phyloP scores from a whole-genome alignment of 30 jellyfish, hydroid and myxozoan species.

The Clytia hemisphaerica region DNA sequence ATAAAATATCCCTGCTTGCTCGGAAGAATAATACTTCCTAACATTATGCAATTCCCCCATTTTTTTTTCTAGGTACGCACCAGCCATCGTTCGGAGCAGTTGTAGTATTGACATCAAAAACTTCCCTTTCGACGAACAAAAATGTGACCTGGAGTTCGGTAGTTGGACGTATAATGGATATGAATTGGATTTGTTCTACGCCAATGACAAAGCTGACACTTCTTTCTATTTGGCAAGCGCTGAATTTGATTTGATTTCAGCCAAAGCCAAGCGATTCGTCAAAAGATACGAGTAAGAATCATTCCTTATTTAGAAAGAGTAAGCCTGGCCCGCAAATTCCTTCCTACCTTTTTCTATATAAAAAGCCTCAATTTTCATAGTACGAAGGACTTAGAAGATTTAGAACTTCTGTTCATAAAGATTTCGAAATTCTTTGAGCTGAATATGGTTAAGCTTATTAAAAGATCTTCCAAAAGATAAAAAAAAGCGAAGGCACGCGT shows the following conservation, averaged over 20 bases:
- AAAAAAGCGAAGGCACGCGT: too few relatives aligned
- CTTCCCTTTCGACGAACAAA: conserved; percentile 86
- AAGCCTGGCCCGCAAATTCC: too few relatives aligned
- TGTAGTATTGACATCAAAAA: conserved; percentile 74
- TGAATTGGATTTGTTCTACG: conserved; percentile 42
- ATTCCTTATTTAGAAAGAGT: not conserved
- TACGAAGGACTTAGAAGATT: not conserved
- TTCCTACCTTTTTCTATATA: not conserved
- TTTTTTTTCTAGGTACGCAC: conserved; percentile 41
- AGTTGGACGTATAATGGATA: conserved; percentile 80
- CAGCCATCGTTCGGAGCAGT: conserved; percentile 77
- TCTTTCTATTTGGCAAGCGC: conserved; percentile 58
- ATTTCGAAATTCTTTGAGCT: too few relatives aligned
- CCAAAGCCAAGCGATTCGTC: conserved; percentile 45
- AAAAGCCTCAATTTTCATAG: not conserved
- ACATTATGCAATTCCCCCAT: too few relatives aligned
- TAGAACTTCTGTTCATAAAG: too few relatives aligned
- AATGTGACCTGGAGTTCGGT: conserved; percentile 67
- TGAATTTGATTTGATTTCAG: conserved; percentile 50
- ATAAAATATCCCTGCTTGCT: too few relatives aligned
- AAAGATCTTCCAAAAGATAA: too few relatives aligned
- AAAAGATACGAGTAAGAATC: conserved; percentile 49
- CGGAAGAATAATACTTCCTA: too few relatives aligned
- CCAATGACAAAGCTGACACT: conserved; percentile 43
- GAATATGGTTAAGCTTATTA: too few relatives aligned